Conservation (phyloP, 2,113 vertebrate genomes). For the Petaurus breviceps region DNA sequence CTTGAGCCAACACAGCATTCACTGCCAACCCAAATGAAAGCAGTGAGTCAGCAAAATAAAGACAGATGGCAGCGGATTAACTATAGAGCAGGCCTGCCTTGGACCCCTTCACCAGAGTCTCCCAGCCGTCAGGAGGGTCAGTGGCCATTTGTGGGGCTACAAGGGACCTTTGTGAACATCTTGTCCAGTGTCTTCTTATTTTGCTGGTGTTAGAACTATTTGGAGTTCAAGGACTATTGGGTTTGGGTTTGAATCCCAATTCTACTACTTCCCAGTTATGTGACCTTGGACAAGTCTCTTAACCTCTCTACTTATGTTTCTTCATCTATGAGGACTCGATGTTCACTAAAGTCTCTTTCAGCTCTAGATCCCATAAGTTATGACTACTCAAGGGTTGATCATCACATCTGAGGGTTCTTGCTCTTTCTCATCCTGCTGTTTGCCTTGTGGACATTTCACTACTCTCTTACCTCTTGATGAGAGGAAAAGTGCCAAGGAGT, state of each 20-base stretch:
- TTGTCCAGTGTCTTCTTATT: background rate
- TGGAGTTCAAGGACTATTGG: background rate
- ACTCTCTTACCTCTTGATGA: background rate
- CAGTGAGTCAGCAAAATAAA: constrained; percentile 80
- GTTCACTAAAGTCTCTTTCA: background rate
- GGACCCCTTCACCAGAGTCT: constrained; percentile 49
- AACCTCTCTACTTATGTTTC: background rate
- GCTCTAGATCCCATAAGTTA: background rate
- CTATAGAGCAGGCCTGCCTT: constrained; percentile 51
- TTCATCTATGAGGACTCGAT: background rate
- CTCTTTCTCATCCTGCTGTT: background rate
- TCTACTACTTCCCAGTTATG: background rate
- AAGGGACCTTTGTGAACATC: background rate
- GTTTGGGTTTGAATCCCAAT: background rate
- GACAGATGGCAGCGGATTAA: constrained; percentile 79
- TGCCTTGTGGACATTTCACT: background rate
- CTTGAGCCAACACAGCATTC: constrained; percentile 61
- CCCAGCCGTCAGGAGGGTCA: constrained; percentile 35
- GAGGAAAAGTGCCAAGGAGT: background rate
- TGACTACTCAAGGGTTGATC: background rate
- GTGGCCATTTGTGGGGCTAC: background rate
- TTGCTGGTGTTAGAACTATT: background rate
- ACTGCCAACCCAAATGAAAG: constrained; percentile 76
- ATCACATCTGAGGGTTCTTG: background rate
- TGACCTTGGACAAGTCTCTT: background rate